Base-by-base conservation (phyloP, 2,888 invertebrate genomes). In the Stramonita haemastoma region DNA sequence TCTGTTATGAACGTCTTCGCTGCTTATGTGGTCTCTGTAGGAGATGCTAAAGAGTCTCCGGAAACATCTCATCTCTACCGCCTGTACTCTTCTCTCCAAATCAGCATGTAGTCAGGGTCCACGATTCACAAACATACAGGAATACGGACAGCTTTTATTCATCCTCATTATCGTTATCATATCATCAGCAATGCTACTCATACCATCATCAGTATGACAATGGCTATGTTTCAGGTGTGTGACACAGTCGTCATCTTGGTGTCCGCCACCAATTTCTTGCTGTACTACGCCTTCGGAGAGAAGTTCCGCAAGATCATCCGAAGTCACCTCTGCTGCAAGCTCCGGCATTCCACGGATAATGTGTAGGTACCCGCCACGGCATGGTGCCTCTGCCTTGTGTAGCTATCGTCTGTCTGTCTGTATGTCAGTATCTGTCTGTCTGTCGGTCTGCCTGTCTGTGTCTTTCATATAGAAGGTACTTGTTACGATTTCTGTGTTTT, bases 271-370 rank as follows among this genome's bases (percentile, higher is more conserved):
- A 90, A 90, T 66, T 90, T 90, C 85, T 89, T 90, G 77, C 88
- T 90, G 70, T 90, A 90, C 88, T 90, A 90, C 90, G 90, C 90
- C 60, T 90, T 90, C 81, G 90, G 90, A 77, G 89, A 83, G 83
- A 83, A 87, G 32, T 90, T 90, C 86, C 89, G 90, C 22, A 89
- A 86, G 46, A 89, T 90, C 85, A 87, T 90, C 85, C 15, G 87
- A 13, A 87, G 57, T 46, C 81, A 79, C 60, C 34, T 86, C n/a
- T 88, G 90, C 46, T 86, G 90, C 57, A 19, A 66, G 17, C 15
- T 26, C 11, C 19, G 22, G 29, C 83, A 60, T 26, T 29, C 85
- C 36, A n/a, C 85, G 0, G 89, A 32, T 2, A 70, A 89, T 29
- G 22, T 83, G 81, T 83, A 22, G 46, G 81, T 83, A 8, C 79